These are phyloP conservation scores for Trissoscelio sp. DNA, from an alignment of 2,888 invertebrate genomes.

Conservation along the genomic window DNA sequence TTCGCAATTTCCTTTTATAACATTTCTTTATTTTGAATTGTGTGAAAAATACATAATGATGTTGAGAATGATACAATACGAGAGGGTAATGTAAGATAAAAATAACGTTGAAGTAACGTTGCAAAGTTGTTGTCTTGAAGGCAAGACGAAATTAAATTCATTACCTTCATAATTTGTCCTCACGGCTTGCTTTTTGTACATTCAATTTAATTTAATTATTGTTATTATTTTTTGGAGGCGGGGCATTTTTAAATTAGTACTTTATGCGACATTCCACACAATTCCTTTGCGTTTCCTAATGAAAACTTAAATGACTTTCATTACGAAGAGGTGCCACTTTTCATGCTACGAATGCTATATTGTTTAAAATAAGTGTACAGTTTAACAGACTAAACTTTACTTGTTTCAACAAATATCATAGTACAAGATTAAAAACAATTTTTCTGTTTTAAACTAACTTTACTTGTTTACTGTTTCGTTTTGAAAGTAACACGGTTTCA, in stretches of 20 bases:
- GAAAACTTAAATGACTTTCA: constrained; percentile 64
- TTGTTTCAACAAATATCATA: too few relatives aligned
- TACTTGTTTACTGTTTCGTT: too few relatives aligned
- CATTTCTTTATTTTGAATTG: too few relatives aligned
- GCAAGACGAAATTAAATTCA: constrained; percentile 9
- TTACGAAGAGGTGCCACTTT: constrained; percentile 43
- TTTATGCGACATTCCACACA: constrained; percentile 46
- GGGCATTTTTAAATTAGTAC: constrained; percentile 47
- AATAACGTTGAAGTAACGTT: too few relatives aligned
- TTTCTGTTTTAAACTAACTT: too few relatives aligned
- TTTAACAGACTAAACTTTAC: constrained; percentile 17
- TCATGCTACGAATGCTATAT: constrained; percentile 37
- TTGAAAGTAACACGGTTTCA: too few relatives aligned
- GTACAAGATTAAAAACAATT: too few relatives aligned
- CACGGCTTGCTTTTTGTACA: constrained; percentile 1
- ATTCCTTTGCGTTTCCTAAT: constrained; percentile 56
- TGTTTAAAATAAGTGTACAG: constrained; percentile 47
- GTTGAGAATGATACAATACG: too few relatives aligned
- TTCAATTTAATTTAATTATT: constrained; percentile 42
- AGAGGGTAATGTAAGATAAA: too few relatives aligned
- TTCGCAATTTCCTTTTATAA: too few relatives aligned
- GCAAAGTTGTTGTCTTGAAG: too few relatives aligned
- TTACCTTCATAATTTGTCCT: constrained; percentile 6
- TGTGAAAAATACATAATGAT: too few relatives aligned
- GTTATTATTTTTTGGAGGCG: constrained; percentile 26